These are phyloP conservation scores for Notoglanidium macrostoma DNA, from an alignment of 2,797 vertebrate genomes.

Conservation along the genomic window DNA sequence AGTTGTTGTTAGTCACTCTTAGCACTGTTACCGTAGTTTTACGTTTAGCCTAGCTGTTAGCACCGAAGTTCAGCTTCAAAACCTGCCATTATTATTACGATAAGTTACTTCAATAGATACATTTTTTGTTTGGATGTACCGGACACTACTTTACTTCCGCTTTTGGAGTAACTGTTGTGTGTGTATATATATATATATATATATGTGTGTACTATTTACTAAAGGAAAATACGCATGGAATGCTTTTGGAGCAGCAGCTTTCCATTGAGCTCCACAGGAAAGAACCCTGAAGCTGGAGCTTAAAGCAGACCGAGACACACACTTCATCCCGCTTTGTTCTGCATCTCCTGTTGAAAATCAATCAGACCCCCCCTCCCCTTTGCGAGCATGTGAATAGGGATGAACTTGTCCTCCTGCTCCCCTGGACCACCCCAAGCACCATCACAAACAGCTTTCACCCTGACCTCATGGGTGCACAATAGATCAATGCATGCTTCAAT, in stretches of 20 bases:
- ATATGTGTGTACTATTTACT: not conserved
- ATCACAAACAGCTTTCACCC: conserved; percentile 36
- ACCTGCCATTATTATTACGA: not conserved
- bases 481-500: conserved; percentile 23
- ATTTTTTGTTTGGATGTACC: not conserved
- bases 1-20: not conserved
- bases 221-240: not conserved
- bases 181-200: not conserved
- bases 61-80: not conserved
- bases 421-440: conserved; percentile 25
- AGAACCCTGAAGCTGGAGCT: conserved; percentile 15
- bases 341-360: conserved; percentile 42
- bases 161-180: not conserved
- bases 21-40: not conserved
- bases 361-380: conserved; percentile 32
- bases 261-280: not conserved
- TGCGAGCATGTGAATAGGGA: conserved; percentile 12
- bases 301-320: conserved; percentile 16
- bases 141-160: not conserved
- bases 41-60: not conserved
- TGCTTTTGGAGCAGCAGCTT: not conserved
- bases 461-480: conserved; percentile 13
- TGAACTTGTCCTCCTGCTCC: conserved; percentile 5
- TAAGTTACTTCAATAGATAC: too few species aligned
- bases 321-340: conserved; percentile 25